phyloP scores from a whole-genome alignment of 2,113 vertebrate genomes.

The Siphamia tubifer region DNA sequence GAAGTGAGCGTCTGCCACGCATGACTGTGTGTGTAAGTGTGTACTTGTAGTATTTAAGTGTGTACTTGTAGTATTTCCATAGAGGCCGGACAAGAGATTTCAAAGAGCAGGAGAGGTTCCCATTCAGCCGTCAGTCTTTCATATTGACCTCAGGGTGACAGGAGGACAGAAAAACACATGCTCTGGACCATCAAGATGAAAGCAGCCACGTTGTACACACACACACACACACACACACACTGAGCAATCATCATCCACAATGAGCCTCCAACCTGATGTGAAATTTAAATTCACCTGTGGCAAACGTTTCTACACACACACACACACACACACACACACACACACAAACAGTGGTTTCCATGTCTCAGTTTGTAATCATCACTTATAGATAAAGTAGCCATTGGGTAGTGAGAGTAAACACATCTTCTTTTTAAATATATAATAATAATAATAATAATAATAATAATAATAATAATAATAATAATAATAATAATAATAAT shows the following conservation, averaged over 20 bases:
- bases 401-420: too few species aligned
- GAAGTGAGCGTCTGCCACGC: conserved; percentile 17
- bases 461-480: too few species aligned
- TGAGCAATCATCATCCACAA: conserved; percentile 31
- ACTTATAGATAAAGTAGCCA: too few species aligned
- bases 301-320: conserved; percentile 16
- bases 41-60: conserved; percentile 23
- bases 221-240: conserved; percentile 17
- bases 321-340: too few species aligned
- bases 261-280: conserved; percentile 28
- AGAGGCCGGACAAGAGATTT: conserved; percentile 49
- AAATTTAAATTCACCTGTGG: conserved; percentile 45
- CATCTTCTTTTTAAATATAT: too few species aligned
- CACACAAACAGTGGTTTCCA: too few species aligned
- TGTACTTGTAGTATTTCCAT: conserved; percentile 40
- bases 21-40: conserved; percentile 7
- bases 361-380: too few species aligned
- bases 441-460: too few species aligned
- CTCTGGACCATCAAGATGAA: conserved; percentile 65
- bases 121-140: conserved; percentile 76
- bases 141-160: conserved; percentile 75
- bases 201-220: conserved; percentile 37
- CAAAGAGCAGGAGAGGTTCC: conserved; percentile 63
- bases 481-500: too few species aligned
- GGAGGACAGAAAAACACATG: conserved; percentile 40